Conservation (phyloP, 1,140 invertebrate species). For the Heliconius congener region DNA sequence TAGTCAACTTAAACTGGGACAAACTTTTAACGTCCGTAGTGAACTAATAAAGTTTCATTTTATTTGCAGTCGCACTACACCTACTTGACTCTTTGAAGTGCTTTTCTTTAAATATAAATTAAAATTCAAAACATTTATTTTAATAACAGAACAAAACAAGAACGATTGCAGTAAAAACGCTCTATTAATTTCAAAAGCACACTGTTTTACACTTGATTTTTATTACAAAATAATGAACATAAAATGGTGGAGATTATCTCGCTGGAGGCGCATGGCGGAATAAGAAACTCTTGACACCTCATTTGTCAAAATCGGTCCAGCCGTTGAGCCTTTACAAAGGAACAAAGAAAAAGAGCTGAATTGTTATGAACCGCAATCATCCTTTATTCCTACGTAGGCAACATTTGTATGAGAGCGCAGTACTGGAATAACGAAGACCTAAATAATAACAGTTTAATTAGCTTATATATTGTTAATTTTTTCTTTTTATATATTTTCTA, state of each 20-base stretch:
- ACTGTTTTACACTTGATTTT: slow-evolving; percentile 33
- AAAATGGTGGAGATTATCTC: slow-evolving; percentile 36
- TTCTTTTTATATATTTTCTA: not conserved
- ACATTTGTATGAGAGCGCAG: slow-evolving; percentile 26
- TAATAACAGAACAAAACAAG: not conserved
- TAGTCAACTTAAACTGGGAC: slow-evolving; percentile 40
- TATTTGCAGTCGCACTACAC: not conserved
- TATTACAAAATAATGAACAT: slow-evolving; percentile 27
- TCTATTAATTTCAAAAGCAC: slow-evolving; percentile 18
- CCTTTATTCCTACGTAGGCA: slow-evolving; percentile 35
- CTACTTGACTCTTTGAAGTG: not conserved
- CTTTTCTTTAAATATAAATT: not conserved
- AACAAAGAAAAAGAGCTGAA: slow-evolving; percentile 42
- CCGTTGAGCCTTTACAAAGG: slow-evolving; percentile 41
- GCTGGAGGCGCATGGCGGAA: slow-evolving; percentile 33
- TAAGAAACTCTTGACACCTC: slow-evolving; percentile 42
- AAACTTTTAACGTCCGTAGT: slow-evolving; percentile 42
- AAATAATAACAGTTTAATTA: slow-evolving; percentile 4
- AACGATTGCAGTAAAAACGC: slow-evolving; percentile 3
- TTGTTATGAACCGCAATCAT: slow-evolving; percentile 39
- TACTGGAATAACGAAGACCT: slow-evolving; percentile 4
- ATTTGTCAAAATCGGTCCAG: slow-evolving; percentile 42
- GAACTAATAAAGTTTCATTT: slow-evolving; percentile 7
- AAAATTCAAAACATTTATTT: not conserved
- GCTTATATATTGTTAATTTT: not conserved